These are phyloP conservation scores for Agrenia bidenticulata DNA, from an alignment of 2,888 invertebrate genomes.

Conservation along the genomic window DNA sequence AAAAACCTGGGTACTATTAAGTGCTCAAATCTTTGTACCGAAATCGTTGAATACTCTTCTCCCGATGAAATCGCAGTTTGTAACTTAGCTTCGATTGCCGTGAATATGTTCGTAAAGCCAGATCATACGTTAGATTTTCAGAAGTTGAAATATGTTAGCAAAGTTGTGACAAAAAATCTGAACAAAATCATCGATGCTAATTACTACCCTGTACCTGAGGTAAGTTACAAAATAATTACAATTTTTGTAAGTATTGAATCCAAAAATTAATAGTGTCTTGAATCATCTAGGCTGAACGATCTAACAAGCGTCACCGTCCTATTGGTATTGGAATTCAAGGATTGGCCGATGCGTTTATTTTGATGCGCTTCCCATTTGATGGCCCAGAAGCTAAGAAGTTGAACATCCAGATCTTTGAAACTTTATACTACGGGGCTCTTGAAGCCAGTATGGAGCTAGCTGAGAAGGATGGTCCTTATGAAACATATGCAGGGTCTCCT, in stretches of 20 bases:
- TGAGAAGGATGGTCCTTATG: conserved; percentile 78
- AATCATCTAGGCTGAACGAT: conserved; percentile 61
- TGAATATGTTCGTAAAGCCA: conserved; percentile 86
- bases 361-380: conserved; percentile 91
- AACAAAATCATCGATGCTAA: conserved; percentile 97
- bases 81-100: conserved; percentile 94
- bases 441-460: conserved; percentile 95
- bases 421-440: conserved; percentile 93
- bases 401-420: conserved; percentile 96
- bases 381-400: conserved; percentile 79
- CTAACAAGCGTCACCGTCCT: conserved; percentile 75
- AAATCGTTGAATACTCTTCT: conserved; percentile 92
- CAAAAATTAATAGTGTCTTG: conserved; percentile 10
- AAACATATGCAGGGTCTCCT: conserved; percentile 87
- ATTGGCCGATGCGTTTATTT: conserved; percentile 91
- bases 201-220: conserved; percentile 91
- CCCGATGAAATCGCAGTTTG: conserved; percentile 94
- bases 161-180: conserved; percentile 83
- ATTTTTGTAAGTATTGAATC: background rate
- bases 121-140: conserved; percentile 82
- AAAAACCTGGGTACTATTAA: conserved; percentile 98
- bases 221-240: conserved; percentile 58
- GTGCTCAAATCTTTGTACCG: conserved; percentile 96
- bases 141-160: conserved; percentile 82
- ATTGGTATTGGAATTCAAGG: conserved; percentile 94